Percentiles rank a stretch among this genome's conserved stretches.
phyloP scores from a whole-genome alignment of 2,888 invertebrate species.

The Aspidapion aeneum region DNA sequence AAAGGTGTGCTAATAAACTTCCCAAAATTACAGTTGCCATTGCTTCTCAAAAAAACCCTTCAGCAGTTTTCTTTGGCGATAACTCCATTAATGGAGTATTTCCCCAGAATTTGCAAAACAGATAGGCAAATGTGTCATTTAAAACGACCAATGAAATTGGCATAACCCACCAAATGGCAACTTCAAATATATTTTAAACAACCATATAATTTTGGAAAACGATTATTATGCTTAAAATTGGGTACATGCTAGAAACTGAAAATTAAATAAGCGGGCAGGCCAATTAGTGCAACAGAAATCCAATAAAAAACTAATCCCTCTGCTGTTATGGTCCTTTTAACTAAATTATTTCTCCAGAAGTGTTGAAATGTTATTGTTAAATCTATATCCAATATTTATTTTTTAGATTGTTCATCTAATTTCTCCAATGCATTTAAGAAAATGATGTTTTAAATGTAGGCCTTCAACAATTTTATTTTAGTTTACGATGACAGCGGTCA shows the following conservation, averaged over 20 bases:
- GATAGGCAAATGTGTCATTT: slow-evolving; percentile 99
- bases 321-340: slow-evolving; percentile 92
- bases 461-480: too few relatives aligned
- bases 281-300: slow-evolving; percentile 85
- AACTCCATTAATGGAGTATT: slow-evolving; percentile 96
- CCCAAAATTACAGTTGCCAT: slow-evolving; percentile 90
- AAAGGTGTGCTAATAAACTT: slow-evolving; percentile 57
- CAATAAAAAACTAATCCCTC: slow-evolving; percentile 91
- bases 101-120: slow-evolving; percentile 98
- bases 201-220: slow-evolving; percentile 97
- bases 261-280: slow-evolving; percentile 89
- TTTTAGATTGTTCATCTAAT: too few relatives aligned
- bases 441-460: too few relatives aligned
- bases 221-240: slow-evolving; percentile 88
- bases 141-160: slow-evolving; percentile 98
- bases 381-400: too few relatives aligned
- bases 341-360: slow-evolving; percentile 22
- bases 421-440: too few relatives aligned
- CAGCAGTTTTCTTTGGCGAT: slow-evolving; percentile 99
- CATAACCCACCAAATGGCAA: slow-evolving; percentile 88
- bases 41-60: slow-evolving; percentile 98
- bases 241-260: too few relatives aligned
- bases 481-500: too few relatives aligned
- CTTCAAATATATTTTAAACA: slow-evolving; percentile 97
- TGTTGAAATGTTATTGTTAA: too few relatives aligned